phyloP scores from a whole-genome alignment of 92 coral and sea anemone species.

The Ricordea florida region DNA sequence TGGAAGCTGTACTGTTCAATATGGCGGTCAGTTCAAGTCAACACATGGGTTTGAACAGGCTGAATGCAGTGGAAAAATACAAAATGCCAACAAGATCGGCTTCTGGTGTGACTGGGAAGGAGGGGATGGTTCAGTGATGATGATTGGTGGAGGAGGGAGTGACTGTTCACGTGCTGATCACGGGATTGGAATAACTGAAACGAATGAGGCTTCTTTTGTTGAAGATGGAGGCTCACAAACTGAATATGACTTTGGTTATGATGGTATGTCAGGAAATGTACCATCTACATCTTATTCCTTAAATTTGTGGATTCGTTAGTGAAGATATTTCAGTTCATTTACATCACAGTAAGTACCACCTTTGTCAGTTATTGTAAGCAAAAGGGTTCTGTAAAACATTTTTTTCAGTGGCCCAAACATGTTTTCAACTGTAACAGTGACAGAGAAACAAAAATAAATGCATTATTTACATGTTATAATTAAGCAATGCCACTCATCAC shows the following conservation, averaged over 20 bases:
- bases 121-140: constrained; percentile 46
- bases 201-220: background rate
- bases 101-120: constrained; percentile 22
- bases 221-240: background rate
- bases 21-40: constrained; percentile 27
- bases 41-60: constrained; percentile 39
- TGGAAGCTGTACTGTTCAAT: constrained; percentile 35
- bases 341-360: too few relatives aligned
- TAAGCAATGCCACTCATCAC: too few relatives aligned
- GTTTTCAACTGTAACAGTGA: too few relatives aligned
- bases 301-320: constrained; percentile 51
- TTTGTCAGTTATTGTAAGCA: too few relatives aligned
- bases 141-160: constrained; percentile 56
- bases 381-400: too few relatives aligned
- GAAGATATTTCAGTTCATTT: too few relatives aligned
- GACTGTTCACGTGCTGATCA: constrained; percentile 43
- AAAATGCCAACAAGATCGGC: constrained; percentile 17
- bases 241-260: constrained; percentile 36
- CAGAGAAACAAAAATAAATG: too few relatives aligned
- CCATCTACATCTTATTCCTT: constrained; percentile 6
- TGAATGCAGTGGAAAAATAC: constrained; percentile 15
- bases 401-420: too few relatives aligned
- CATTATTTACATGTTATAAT: too few relatives aligned
- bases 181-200: constrained; percentile 41
- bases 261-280: background rate